Evolutionary conservation across 2,113 vertebrate genomes (phyloP).

Genomic region (Indri indri): DNA sequence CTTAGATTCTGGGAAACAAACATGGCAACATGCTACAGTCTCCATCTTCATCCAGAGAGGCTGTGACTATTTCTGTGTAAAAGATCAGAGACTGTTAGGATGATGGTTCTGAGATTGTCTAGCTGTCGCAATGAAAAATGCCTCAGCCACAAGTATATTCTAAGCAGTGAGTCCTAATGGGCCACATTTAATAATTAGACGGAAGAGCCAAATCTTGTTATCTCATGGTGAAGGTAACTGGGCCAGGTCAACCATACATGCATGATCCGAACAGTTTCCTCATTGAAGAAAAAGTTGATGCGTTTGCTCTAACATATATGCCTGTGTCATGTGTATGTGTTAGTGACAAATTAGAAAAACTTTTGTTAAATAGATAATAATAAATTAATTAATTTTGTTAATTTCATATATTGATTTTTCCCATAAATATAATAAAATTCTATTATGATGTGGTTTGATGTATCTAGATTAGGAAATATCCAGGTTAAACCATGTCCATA

Average conservation of each 20-base stretch:
- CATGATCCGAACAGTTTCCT: background rate
- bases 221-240: background rate
- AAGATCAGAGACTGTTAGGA: background rate
- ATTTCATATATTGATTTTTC: background rate
- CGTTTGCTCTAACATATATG: background rate
- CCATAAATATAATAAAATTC: background rate
- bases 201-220: background rate
- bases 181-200: background rate
- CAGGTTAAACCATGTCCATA: background rate
- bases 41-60: background rate
- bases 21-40: background rate
- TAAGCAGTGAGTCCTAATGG: background rate
- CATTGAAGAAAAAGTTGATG: background rate
- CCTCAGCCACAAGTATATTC: background rate
- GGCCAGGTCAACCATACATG: background rate
- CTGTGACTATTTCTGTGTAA: background rate
- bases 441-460: background rate
- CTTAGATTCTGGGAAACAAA: background rate
- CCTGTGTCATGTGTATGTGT: background rate
- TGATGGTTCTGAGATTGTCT: background rate
- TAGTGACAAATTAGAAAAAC: background rate
- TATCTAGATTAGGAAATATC: background rate
- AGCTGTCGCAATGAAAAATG: background rate
- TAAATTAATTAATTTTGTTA: background rate
- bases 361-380: background rate